Evolutionary conservation across 2,888 invertebrate genomes (phyloP), one percentile per base, ranked within the genome.

Genomic region (Lycophotia porphyrea): DNA sequence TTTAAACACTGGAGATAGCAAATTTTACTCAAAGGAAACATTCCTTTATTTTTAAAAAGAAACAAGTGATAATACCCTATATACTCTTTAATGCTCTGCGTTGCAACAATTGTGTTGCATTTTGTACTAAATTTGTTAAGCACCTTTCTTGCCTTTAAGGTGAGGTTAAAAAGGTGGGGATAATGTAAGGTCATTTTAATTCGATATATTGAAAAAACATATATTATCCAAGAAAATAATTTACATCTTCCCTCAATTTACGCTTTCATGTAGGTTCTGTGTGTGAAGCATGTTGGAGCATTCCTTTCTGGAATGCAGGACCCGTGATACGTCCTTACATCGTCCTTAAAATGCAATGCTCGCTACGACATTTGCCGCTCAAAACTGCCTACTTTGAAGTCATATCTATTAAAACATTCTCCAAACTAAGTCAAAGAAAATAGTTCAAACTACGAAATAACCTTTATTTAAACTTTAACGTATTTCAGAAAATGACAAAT

Each of bases 341-440:
- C 66, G 86, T 94, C 24, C 89, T 95, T 49, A 92, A 95, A 63
- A 95, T 95, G 92, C 94, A 93, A 80, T 90, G 92, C 68, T 92
- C 93, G 5, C 72, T 91, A 42, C 88, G 92, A 74, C 92, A 92
- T 2, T 83, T 95, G 39, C 93, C 93, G 0, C 87, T 95, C 0
- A 88, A 86, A 71, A 89, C 92, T 0, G 85, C 92, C 13, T 94
- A 94, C 8, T 94, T 94, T 82, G 86, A 92, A 77, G 90, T 93
- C 52, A 88, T 94, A 27, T 93, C 93, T 13, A 80, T 95, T 55
- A 87, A 94, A 87, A 95, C 95, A 4, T 95, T 93, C 88, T 91
- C 93, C 13, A 92, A 90, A 72, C 94, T 95, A 89, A 92, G 91
- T 70, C 31, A 39, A 66, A 52, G 60, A 58, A 61, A 55, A 42